Base-by-base conservation (phyloP, 2,888 invertebrate genomes). In the Drosophila quinaria region DNA sequence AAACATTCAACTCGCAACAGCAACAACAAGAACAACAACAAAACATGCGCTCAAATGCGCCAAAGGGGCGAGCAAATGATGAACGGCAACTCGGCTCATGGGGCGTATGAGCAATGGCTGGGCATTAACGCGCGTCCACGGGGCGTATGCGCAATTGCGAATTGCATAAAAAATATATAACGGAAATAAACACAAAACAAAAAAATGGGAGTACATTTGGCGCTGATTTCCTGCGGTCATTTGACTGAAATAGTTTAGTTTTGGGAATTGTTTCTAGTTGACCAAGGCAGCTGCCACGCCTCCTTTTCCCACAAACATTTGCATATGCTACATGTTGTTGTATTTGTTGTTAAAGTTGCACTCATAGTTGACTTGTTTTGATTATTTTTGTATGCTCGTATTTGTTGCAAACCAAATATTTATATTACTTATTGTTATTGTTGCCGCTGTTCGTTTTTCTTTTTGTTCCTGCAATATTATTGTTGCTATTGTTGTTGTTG, bases 191-290 rank as follows among this genome's bases (percentile, higher is more conserved):
- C 8, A 47, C 11, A 17, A 29, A 19, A 35, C 9, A 47, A 51
- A 71, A 46, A 58, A 67, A 62, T 31, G 41, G 59, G 44, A 60
- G 42, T 52, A 74, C 62, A 74, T 81, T 69, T 67, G 31, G 60
- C 81, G 54, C 74, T 82, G 88, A 90, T 89, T 89, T 89, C 74
- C 78, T 76, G 81, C 70, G 88, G 80, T 83, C 76, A 71, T 79
- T 73, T 71, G 50, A 58, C 72, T 59, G 51, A 52, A 74, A 79
- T 74, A 62, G 55, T 82, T 78, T 71, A 71, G 89, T 74, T 85
- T 60, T 50, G 70, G 46, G 61, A 74, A 80, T 68, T 80, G 74
- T 72, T 81, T 68, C 65, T 61, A 46, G 55, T 63, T 47, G 55
- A 54, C 58, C 47, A 25, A 67, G n/a, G 15, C 31, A 59, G n/a